Evolutionary conservation across 2,888 invertebrate species (phyloP).

Genomic region (Drosophila pseudotalamancana): DNA sequence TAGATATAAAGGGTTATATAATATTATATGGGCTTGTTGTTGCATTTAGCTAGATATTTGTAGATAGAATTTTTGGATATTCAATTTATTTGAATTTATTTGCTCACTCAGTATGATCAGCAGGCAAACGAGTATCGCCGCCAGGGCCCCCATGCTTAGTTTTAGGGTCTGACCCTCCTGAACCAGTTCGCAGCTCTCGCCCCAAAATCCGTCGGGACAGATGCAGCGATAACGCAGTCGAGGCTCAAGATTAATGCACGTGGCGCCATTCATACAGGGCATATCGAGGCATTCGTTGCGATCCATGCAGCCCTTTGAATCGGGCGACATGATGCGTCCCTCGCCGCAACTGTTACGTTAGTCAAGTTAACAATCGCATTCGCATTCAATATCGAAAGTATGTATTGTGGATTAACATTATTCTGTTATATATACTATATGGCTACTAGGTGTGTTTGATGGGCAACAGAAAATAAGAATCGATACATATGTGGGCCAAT

Average conservation of each 20-base stretch:
- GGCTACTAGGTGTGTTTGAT: not conserved
- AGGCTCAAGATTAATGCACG: conserved; percentile 96
- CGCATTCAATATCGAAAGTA: conserved; percentile 4
- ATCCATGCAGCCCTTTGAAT: conserved; percentile 96
- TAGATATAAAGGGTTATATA: not conserved
- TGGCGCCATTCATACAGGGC: conserved; percentile 96
- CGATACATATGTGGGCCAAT: conserved; percentile 3
- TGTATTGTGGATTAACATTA: conserved; percentile 1
- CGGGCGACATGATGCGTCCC: conserved; percentile 94
- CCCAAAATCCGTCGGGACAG: conserved; percentile 96
- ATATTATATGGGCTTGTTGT: conserved; percentile 11
- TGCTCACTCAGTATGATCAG: conserved; percentile 98
- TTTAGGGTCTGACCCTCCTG: conserved; percentile 97
- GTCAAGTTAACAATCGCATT: conserved; percentile 10
- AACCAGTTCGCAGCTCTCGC: conserved; percentile 96
- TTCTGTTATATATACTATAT: not conserved
- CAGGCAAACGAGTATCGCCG: conserved; percentile 98
- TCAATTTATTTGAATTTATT: conserved; percentile 1
- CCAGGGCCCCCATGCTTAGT: conserved; percentile 98
- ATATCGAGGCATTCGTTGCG: conserved; percentile 97
- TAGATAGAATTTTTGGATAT: not conserved
- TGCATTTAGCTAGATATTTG: conserved; percentile 19
- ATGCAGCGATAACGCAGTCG: conserved; percentile 93
- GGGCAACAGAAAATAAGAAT: conserved; percentile 2
- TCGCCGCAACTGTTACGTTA: conserved; percentile 95